Base-by-base conservation (phyloP, 2,113 vertebrate genomes). In the Ascaphus truei region DNA sequence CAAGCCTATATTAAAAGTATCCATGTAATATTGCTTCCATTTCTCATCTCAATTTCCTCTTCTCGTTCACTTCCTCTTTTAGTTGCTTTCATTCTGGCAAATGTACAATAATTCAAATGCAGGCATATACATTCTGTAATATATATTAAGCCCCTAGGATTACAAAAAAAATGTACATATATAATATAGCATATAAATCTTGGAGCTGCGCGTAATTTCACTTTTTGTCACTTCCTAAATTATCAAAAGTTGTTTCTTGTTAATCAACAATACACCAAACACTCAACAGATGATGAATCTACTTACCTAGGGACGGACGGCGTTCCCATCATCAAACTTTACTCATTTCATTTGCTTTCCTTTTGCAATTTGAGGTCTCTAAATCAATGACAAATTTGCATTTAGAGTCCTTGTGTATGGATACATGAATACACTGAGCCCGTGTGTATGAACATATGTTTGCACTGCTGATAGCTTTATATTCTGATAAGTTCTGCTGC, bases 391-490 rank as follows among this genome's bases (percentile, higher is more conserved):
- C 65, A 13, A 20, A 51, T 77, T 79, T 83, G 64, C 75, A n/a
- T 57, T 57, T 62, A 60, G 58, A 60, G 75, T 66, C 76, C 73
- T 73, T 66, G 74, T 77, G 43, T 30, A 48, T 36, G 37, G 78
- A 63, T 71, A 71, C 72, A 48, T 0, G 58, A 73, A 73, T 37
- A 61, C 58, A 43, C 62, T 1, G 67, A 73, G 75, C 55, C 75
- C 72, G 69, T 79, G 80, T 72, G 77, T 48, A 59, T 69, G 82
- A 83, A 75, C 82, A 80, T 80, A 80, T 83, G 81, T 86, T 86
- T 85, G 80, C 80, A 73, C 77, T 80, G 82, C 77, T 80, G 77
- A 80, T 78, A 76, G 82, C 83, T 83, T 75, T 80, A 77, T 81
- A 86, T 80, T 84, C 45, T 75, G 76, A 85, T 79, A 82, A 82